Percentiles rank a stretch among this genome's conserved stretches.
These are phyloP conservation scores for Pseudocheirus occidentalis DNA, from an alignment of 2,797 vertebrate species.

Conservation along the genomic window DNA sequence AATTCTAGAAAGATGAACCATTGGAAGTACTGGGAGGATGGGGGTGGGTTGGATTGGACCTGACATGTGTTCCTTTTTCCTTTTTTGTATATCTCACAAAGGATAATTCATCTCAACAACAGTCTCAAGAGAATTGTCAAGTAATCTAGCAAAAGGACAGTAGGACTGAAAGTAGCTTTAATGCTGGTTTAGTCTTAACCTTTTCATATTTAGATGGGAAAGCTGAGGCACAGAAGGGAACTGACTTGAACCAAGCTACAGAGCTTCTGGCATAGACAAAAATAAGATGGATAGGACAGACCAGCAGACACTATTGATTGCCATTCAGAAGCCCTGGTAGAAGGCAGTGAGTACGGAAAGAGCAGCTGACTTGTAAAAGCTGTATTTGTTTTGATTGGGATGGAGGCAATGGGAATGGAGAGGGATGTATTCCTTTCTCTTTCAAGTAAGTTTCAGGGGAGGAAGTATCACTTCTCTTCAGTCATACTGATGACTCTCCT, in stretches of 20 bases:
- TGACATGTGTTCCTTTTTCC: background rate
- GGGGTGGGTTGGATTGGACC: too few relatives aligned
- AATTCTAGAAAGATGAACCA: background rate
- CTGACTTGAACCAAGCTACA: background rate
- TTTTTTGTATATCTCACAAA: background rate
- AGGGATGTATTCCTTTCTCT: background rate
- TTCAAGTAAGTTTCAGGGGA: background rate
- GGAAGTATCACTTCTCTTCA: background rate
- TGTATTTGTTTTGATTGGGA: background rate
- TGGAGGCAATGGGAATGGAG: background rate
- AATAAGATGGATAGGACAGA: background rate
- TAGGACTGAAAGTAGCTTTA: background rate
- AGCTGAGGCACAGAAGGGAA: background rate
- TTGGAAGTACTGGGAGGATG: background rate
- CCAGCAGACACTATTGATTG: background rate
- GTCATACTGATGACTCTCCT: background rate
- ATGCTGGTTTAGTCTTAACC: background rate
- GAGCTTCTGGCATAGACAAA: background rate
- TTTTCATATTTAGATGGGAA: background rate
- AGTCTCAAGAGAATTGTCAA: background rate
- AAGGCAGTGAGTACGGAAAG: background rate
- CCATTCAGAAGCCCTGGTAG: background rate
- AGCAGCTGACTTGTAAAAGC: background rate
- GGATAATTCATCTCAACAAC: background rate
- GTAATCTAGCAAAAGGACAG: background rate